These are phyloP conservation scores for Podiceps cristatus DNA, from an alignment of 2,113 vertebrate genomes.

Conservation along the genomic window DNA sequence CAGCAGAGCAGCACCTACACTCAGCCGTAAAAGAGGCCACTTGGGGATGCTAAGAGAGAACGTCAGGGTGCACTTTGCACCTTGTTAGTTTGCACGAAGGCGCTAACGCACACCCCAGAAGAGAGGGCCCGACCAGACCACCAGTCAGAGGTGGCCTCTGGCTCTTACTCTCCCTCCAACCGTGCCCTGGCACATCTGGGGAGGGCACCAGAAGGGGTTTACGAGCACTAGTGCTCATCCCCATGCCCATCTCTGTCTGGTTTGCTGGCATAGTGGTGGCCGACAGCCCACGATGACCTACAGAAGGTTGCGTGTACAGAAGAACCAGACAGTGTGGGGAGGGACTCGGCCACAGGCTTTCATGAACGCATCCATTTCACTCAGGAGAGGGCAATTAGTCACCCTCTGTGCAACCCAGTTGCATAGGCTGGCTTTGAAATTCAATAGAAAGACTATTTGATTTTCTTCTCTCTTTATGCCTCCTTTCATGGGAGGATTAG, in stretches of 20 bases:
- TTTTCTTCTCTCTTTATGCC: neutral
- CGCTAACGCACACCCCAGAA: neutral
- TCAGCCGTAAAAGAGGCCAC: rapidly evolving
- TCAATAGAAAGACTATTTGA: neutral
- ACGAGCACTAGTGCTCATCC: neutral
- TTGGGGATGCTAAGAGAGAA: neutral
- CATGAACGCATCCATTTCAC: neutral
- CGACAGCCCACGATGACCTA: neutral
- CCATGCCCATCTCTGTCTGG: neutral
- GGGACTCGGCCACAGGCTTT: rapidly evolving
- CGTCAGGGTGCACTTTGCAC: neutral
- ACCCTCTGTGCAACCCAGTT: neutral
- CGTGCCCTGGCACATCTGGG: neutral
- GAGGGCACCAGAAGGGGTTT: neutral
- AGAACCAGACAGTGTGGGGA: neutral
- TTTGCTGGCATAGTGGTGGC: neutral
- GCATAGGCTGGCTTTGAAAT: neutral
- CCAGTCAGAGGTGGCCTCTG: neutral
- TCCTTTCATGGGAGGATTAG: neutral
- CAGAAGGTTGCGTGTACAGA: neutral
- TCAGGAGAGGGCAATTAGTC: neutral
- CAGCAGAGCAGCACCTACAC: rapidly evolving
- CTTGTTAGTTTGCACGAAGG: too few relatives aligned
- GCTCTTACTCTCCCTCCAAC: neutral
- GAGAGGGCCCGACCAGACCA: neutral